These are phyloP conservation scores for Agelas oroides DNA, from an alignment of 37 sponge, comb jelly and placozoan genomes.

Conservation along the genomic window DNA sequence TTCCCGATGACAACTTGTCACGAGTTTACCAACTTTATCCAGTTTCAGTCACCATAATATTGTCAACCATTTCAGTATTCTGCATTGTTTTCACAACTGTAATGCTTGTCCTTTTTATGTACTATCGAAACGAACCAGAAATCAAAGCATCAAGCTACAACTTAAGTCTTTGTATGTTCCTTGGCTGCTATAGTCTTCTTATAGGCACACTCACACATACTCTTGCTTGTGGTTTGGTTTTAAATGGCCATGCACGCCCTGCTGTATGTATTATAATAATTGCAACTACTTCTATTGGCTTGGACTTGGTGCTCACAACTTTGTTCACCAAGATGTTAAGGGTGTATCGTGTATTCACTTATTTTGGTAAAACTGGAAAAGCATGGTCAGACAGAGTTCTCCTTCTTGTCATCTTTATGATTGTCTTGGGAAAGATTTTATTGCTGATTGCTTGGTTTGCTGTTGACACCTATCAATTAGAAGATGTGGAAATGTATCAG, in stretches of 20 bases:
- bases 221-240: not conserved
- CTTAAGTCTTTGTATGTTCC: constrained; percentile 34
- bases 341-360: constrained; percentile 7
- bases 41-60: not conserved
- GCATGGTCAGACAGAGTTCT: constrained; percentile 9
- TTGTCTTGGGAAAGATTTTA: constrained; percentile 3
- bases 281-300: not conserved
- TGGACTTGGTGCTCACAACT: constrained; percentile 2
- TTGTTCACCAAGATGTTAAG: constrained; percentile 8
- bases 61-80: not conserved
- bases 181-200: constrained; percentile 26
- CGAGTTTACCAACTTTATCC: not conserved
- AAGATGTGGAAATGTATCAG: not conserved
- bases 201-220: not conserved
- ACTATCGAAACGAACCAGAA: constrained; percentile 20
- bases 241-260: not conserved
- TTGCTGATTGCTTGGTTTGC: constrained; percentile 3
- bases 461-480: not conserved
- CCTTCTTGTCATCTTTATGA: not conserved
- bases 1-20: constrained; percentile 7
- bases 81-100: not conserved
- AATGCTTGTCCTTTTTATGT: constrained; percentile 5
- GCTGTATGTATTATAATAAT: too few species aligned
- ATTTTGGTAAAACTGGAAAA: not conserved
- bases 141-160: constrained; percentile 39